phyloP scores from a whole-genome alignment of 2,888 invertebrate genomes.

The Tridacna gigas region DNA sequence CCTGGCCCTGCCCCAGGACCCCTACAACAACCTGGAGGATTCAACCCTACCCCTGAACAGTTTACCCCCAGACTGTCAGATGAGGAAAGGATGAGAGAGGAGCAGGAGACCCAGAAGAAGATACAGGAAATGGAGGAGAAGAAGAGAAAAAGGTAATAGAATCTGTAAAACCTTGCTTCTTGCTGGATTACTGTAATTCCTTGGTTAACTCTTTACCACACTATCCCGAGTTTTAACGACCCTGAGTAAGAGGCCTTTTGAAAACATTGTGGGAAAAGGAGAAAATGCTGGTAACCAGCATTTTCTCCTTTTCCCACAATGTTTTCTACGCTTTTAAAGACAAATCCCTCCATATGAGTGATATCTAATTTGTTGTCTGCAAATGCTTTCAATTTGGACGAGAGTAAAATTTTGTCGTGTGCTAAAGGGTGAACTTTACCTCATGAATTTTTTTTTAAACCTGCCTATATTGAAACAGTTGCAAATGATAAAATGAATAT shows the following conservation, averaged over 20 bases:
- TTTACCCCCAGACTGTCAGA: neutral
- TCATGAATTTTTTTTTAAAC: too few relatives aligned
- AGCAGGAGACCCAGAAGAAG: constrained; percentile 35
- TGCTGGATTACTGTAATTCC: too few relatives aligned
- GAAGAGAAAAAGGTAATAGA: constrained; percentile 35
- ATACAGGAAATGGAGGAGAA: constrained; percentile 39
- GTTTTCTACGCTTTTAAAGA: neutral
- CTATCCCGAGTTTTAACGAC: neutral
- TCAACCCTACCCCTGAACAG: constrained; percentile 28
- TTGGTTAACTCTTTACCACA: too few relatives aligned
- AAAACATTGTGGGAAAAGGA: neutral
- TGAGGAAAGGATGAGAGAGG: constrained; percentile 4
- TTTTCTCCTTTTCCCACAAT: constrained; percentile 4
- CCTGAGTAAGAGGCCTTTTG: neutral
- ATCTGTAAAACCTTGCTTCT: too few relatives aligned
- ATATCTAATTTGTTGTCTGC: neutral
- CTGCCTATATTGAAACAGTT: too few relatives aligned
- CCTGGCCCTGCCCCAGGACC: constrained; percentile 4
- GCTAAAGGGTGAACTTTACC: too few relatives aligned
- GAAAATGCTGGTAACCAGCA: neutral
- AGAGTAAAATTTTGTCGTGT: too few relatives aligned
- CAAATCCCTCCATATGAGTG: neutral
- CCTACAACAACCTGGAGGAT: constrained; percentile 20
- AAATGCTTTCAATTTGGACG: neutral
- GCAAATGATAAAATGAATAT: too few relatives aligned